Evolutionary conservation across 2,797 vertebrate genomes (phyloP).

Genomic region (Acipenser transmontanus): DNA sequence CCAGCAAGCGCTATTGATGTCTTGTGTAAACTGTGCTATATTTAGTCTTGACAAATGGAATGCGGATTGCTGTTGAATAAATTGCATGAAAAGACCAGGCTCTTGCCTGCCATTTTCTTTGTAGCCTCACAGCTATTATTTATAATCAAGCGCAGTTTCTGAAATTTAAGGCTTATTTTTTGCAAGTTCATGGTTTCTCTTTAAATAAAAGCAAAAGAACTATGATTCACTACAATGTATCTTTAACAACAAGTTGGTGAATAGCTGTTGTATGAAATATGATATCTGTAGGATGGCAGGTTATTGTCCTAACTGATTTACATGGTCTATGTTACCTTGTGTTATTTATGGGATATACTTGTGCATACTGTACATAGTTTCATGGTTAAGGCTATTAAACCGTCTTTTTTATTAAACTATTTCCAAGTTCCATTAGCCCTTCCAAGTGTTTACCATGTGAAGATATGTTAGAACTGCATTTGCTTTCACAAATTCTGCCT

Average conservation of each 20-base stretch:
- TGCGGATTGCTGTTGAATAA: slow-evolving; percentile 71
- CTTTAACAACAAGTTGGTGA: no score
- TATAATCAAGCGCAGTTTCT: slow-evolving; percentile 76
- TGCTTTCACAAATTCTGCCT: background rate
- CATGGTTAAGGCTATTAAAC: no score
- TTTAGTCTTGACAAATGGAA: slow-evolving; percentile 83
- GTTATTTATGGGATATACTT: no score
- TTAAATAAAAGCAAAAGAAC: slow-evolving; percentile 49
- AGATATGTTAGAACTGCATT: slow-evolving; percentile 23
- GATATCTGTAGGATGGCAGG: no score
- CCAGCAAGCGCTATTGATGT: slow-evolving; percentile 81
- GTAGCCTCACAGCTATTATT: slow-evolving; percentile 69
- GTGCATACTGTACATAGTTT: no score
- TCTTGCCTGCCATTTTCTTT: slow-evolving; percentile 72
- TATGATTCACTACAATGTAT: no score
- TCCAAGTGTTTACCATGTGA: slow-evolving; percentile 34
- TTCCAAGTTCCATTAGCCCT: slow-evolving; percentile 10
- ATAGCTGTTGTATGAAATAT: no score
- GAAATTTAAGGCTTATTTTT: slow-evolving; percentile 71
- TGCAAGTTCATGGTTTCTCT: slow-evolving; percentile 62
- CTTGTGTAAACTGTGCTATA: slow-evolving; percentile 81
- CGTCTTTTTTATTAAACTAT: no score
- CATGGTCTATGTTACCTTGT: no score
- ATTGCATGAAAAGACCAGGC: slow-evolving; percentile 59
- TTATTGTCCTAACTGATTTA: no score